A percentile compares a stretch with the other conserved stretches of the same genome.
Conservation (phyloP, 2,888 invertebrate genomes). For the Tetramorium bicarinatum region DNA sequence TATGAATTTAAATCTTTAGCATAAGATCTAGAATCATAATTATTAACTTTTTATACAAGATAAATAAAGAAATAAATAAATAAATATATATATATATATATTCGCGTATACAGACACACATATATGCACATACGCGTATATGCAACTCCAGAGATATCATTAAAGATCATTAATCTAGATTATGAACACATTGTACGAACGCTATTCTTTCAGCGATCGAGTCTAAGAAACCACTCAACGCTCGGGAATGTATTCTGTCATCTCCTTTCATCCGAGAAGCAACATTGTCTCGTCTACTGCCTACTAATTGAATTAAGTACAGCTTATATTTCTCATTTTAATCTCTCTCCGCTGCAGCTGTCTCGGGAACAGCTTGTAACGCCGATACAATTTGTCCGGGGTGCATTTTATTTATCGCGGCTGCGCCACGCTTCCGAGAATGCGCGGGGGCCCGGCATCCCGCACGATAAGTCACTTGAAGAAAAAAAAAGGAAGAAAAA, state of each 20-base stretch:
- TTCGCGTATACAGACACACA: too few relatives aligned
- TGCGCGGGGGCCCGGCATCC: slow-evolving; percentile 43
- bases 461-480: slow-evolving; percentile 77
- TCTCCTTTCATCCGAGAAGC: background rate
- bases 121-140: background rate
- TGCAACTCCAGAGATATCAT: background rate
- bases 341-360: slow-evolving; percentile 45
- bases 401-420: slow-evolving; percentile 76
- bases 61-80: too few relatives aligned
- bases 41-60: background rate
- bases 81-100: background rate
- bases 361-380: slow-evolving; percentile 51
- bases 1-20: background rate
- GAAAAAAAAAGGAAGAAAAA: slow-evolving; percentile 22
- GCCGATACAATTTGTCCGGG: slow-evolving; percentile 79
- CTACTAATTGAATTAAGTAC: slow-evolving; percentile 70
- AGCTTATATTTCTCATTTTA: slow-evolving; percentile 63
- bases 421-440: slow-evolving; percentile 68
- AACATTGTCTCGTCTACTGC: slow-evolving; percentile 45
- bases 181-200: background rate
- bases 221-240: background rate
- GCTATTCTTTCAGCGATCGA: background rate
- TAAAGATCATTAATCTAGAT: background rate
- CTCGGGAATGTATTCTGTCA: background rate
- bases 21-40: background rate